These are phyloP conservation scores for Eospalax fontanierii DNA, from an alignment of 2,797 vertebrate genomes.

Conservation along the genomic window DNA sequence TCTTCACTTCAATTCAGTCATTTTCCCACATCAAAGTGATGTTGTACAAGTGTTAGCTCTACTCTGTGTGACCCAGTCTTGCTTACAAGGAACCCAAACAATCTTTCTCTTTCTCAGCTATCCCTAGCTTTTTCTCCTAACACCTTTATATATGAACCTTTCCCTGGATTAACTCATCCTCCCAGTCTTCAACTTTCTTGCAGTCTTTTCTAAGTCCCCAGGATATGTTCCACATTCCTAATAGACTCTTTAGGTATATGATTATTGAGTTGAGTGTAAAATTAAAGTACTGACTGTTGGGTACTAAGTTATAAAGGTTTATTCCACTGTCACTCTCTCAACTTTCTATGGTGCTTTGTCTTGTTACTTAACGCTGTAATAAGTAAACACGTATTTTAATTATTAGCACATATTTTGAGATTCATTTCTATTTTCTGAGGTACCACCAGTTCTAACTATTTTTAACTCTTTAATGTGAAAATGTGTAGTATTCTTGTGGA, in stretches of 20 bases:
- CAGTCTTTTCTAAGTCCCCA: background rate
- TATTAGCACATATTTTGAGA: background rate
- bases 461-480: background rate
- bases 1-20: background rate
- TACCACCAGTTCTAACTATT: background rate
- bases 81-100: background rate
- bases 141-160: background rate
- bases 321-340: background rate
- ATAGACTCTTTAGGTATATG: background rate
- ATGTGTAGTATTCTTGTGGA: background rate
- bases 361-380: background rate
- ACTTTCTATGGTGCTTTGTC: background rate
- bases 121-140: background rate
- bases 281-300: background rate
- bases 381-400: background rate
- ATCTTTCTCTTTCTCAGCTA: background rate
- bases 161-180: background rate
- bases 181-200: background rate
- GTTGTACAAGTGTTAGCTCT: background rate
- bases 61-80: background rate
- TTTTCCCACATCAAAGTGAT: background rate
- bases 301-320: background rate
- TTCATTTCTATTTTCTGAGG: background rate
- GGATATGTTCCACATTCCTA: background rate
- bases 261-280: background rate